These are phyloP conservation scores for Ashinkailepas kermadecensis DNA, from an alignment of 2,888 invertebrate genomes.

Conservation along the genomic window DNA sequence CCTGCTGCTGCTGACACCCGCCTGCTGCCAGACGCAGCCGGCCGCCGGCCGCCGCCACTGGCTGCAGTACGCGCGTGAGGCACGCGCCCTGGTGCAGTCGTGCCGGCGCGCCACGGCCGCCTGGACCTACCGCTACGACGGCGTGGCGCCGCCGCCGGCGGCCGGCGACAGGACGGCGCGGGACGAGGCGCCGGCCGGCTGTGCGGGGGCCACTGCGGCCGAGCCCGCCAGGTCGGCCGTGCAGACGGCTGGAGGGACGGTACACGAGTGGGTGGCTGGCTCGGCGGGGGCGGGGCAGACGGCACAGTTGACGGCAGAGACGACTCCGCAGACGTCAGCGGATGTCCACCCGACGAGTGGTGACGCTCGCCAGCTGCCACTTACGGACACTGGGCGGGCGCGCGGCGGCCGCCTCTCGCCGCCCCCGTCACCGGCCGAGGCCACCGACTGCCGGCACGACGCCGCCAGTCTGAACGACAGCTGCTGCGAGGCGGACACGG, in stretches of 20 bases:
- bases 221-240: background rate
- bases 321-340: background rate
- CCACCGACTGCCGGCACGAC: no score
- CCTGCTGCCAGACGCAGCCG: constrained; percentile 32
- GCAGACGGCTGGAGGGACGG: background rate
- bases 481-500: background rate
- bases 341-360: background rate
- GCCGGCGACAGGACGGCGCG: constrained; percentile 29
- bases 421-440: no score
- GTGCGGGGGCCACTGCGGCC: background rate
- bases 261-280: background rate
- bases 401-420: no score
- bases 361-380: background rate
- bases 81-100: constrained; percentile 64
- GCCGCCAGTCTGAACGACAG: background rate
- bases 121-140: constrained; percentile 76
- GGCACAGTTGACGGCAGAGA: background rate
- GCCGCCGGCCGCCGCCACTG: constrained; percentile 28
- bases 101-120: constrained; percentile 63
- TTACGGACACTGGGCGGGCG: no score
- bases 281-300: no score
- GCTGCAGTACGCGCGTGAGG: constrained; percentile 44
- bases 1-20: constrained; percentile 42
- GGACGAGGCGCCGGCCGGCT: background rate
- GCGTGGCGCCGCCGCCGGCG: constrained; percentile 45